Base-by-base conservation (phyloP, 2,797 vertebrate genomes). In the Loris lydekkerianus region DNA sequence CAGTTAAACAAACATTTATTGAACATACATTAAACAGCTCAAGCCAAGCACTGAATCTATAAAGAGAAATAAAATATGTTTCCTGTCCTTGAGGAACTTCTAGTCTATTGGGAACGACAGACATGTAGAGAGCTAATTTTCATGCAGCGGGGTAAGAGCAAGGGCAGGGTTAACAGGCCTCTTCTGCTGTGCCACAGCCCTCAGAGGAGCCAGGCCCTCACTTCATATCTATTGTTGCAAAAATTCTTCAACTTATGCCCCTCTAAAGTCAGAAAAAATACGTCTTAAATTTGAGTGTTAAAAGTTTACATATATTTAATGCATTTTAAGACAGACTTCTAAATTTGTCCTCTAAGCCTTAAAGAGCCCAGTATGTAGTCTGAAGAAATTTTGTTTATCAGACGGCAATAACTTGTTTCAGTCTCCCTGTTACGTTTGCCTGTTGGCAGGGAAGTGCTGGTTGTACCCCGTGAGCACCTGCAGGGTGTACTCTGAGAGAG, bases 1-100 rank as follows among this genome's bases (percentile, higher is more conserved):
- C 46, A 81, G 86, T 94, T 94, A 87, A 82, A 81, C 34, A 89
- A 89, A 78, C 94, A 86, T 89, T 94, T 97, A 93, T 77, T 92
- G 53, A 92, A 73, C 9, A 92, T 69, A 73, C 3, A 60, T 92
- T 83, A 78, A 93, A 73, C 56, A 84, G 17, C 13, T 84, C n/a
- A 69, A 85, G 29, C 15, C 34, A 53, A 77, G 56, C 49, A 83
- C 65, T 87, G 93, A 69, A 18, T 67, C 65, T 37, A 77, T 37
- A 82, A 86, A 94, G 78, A 89, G 86, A 93, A 95, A 78, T 61
- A 31, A 81, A 93, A 84, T 93, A 20, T 67, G 49, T 87, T 92
- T 90, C 69, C 56, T 97, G 60, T 60, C 72, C 34, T 90, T 87
- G 61, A 95, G 76, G 76, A 93, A 53, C 31, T 95, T 90, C 80